Base-by-base conservation (phyloP, 2,888 invertebrate genomes). In the Proisotoma minuta region DNA sequence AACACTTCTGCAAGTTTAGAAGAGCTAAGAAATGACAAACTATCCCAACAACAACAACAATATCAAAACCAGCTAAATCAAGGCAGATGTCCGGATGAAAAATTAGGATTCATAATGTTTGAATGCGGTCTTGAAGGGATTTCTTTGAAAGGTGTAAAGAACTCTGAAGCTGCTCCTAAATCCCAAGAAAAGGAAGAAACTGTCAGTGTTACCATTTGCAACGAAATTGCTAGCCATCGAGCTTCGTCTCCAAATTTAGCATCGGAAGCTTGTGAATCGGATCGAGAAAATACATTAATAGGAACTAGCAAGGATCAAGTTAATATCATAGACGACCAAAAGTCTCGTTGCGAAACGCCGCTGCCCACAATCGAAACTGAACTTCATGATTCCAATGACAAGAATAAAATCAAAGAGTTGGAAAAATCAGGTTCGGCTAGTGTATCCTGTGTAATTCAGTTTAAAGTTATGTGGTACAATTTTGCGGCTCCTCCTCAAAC, bases 401-500 rank as follows among this genome's bases (percentile, higher is more conserved):
- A 51, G 28, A 29, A 51, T 3, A 24, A 51, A 23, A 10, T 20
- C 3, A 48, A 20, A 4, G 84, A 85, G 49, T 82, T 82, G 71
- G 79, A 65, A 40, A 59, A 58, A 22, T 57, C 39, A 4, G 69
- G 66, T 20, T 57, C 70, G 3, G 68, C 73, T 3, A 69, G 56
- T 51, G 71, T 92, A 0, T 91, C 91, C 0, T 92, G 92, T 74
- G 85, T 90, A 1, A 88, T 95, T 58, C 91, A 95, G 76, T 79
- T 97, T 60, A 89, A 89, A 77, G 86, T 89, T 0, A 89, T 94
- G 49, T 97, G 96, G 96, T 93, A 97, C 75, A 96, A 96, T 78
- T 97, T 97, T 79, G 96, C 97, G 3, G 96, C 97, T 0, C 96
- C 97, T 0, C 96, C 96, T 0, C 85, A 92, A 66, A 91, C 93